Conservation (phyloP, 1,140 invertebrate genomes). For the Drosophila virilis region DNA sequence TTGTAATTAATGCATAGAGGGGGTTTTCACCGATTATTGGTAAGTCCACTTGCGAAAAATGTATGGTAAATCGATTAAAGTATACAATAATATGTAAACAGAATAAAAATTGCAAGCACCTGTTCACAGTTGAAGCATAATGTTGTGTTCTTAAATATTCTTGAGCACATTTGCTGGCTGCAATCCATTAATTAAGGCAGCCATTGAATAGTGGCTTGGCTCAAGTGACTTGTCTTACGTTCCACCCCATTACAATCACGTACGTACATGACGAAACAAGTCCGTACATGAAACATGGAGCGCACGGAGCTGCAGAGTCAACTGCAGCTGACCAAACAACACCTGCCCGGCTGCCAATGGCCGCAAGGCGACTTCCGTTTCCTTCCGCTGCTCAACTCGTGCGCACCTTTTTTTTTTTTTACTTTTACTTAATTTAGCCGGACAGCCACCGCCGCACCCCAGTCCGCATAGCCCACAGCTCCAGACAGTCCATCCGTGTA, state of each 20-base stretch:
- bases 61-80: too few species aligned
- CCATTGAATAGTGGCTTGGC: conserved; percentile 36
- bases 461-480: conserved; percentile 33
- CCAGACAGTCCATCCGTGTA: conserved; percentile 77
- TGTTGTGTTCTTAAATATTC: background rate
- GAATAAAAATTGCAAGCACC: background rate
- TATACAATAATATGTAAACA: too few species aligned
- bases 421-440: conserved; percentile 72
- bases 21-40: too few species aligned
- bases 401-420: conserved; percentile 20
- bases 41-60: too few species aligned
- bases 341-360: conserved; percentile 40
- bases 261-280: conserved; percentile 22
- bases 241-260: conserved; percentile 9
- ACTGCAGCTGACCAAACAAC: conserved; percentile 53
- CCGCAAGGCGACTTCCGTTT: conserved; percentile 56
- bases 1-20: too few species aligned
- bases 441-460: background rate
- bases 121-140: background rate
- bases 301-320: background rate
- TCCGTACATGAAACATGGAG: conserved; percentile 29
- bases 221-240: conserved; percentile 22
- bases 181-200: conserved; percentile 39
- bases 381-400: conserved; percentile 45
- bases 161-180: background rate